These are phyloP conservation scores for Nomada fabriciana DNA, from an alignment of 2,888 invertebrate species.

Conservation along the genomic window DNA sequence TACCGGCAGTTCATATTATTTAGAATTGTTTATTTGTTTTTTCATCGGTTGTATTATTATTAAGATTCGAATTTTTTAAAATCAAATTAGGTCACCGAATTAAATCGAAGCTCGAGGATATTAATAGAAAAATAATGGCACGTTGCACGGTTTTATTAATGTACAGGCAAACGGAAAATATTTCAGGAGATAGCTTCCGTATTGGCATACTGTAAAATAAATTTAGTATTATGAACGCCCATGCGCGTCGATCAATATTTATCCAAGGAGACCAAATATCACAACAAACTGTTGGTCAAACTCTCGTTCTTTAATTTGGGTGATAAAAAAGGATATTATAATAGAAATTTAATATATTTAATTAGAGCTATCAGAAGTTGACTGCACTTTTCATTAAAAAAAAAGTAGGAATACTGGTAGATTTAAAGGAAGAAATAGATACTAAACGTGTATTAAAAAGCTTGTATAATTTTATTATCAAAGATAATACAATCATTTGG, in stretches of 20 bases:
- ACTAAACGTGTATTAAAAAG: conserved; percentile 29
- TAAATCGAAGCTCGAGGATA: too few species aligned
- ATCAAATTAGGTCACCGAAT: too few species aligned
- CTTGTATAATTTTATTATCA: conserved; percentile 41
- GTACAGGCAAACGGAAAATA: too few species aligned
- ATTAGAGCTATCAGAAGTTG: neutral
- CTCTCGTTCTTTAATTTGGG: neutral
- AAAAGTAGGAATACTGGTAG: neutral
- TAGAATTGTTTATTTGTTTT: neutral
- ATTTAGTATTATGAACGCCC: neutral
- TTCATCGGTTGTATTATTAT: too few species aligned
- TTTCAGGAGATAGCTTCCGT: too few species aligned
- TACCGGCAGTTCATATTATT: neutral
- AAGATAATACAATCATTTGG: conserved; percentile 35
- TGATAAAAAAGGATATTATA: neutral
- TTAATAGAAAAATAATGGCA: too few species aligned
- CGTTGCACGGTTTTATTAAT: too few species aligned
- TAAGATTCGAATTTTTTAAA: too few species aligned
- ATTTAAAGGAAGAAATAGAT: neutral
- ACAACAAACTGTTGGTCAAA: conserved; percentile 32
- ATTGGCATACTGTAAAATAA: too few species aligned
- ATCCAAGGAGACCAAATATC: conserved; percentile 68
- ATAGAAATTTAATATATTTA: neutral
- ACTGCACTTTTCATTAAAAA: neutral
- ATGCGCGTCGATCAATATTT: conserved; percentile 68